A percentile compares a stretch with the other conserved stretches of the same genome.
These are phyloP conservation scores for Homarus gammarus DNA, from an alignment of 2,888 invertebrate genomes.

Conservation along the genomic window DNA sequence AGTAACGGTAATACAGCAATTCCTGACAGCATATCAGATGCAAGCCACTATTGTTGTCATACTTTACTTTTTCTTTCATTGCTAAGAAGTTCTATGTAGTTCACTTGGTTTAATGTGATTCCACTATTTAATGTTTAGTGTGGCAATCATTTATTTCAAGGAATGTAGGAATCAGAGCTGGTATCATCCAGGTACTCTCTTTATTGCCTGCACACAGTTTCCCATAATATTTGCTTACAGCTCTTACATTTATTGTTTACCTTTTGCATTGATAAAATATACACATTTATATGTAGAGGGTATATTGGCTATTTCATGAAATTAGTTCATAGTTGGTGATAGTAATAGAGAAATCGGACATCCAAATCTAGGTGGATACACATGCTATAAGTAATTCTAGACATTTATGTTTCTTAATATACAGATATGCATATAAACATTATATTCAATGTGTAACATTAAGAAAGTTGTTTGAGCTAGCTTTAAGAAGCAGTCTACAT, in stretches of 20 bases:
- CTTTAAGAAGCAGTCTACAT: neutral
- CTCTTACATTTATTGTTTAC: neutral
- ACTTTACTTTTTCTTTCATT: neutral
- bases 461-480: neutral
- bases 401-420: neutral
- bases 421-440: neutral
- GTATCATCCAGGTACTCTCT: neutral
- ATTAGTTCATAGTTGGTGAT: neutral
- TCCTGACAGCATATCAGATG: too few relatives aligned
- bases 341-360: constrained; percentile 5
- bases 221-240: neutral
- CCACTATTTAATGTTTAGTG: neutral
- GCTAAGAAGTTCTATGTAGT: neutral
- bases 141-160: neutral
- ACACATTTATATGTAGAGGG: neutral
- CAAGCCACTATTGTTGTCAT: too few relatives aligned
- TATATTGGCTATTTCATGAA: neutral
- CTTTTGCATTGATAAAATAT: neutral
- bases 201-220: neutral
- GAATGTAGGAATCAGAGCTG: neutral
- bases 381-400: neutral
- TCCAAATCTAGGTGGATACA: neutral
- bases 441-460: neutral
- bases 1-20: too few relatives aligned
- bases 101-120: neutral